These are phyloP conservation scores for Paramormyrops kingsleyae DNA, from an alignment of 2,113 vertebrate genomes.

Conservation along the genomic window DNA sequence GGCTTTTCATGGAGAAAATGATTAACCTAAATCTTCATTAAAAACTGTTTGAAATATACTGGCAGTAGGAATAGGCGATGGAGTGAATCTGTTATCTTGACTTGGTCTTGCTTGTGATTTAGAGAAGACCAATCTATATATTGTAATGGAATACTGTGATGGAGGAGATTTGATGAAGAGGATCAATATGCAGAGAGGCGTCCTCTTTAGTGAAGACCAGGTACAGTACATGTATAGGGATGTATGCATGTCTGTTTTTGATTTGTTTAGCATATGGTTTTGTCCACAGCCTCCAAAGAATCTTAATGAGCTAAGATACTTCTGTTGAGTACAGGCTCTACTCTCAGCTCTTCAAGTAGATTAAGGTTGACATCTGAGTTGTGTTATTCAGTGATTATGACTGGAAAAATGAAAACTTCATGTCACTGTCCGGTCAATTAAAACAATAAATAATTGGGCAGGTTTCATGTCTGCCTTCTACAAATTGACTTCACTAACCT, in stretches of 20 bases:
- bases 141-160: conserved; percentile 91
- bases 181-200: conserved; percentile 72
- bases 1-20: not conserved
- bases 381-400: not conserved
- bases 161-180: conserved; percentile 84
- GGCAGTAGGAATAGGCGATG: not conserved
- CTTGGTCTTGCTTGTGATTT: conserved; percentile 34
- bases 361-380: not conserved
- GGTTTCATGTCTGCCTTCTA: not conserved
- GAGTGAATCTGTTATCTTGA: conserved; percentile 6
- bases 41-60: not conserved
- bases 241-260: not conserved
- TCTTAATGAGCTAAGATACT: not conserved
- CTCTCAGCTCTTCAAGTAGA: not conserved
- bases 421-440: not conserved
- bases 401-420: not conserved
- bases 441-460: not conserved
- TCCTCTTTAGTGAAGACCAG: conserved; percentile 76
- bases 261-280: not conserved
- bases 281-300: not conserved
- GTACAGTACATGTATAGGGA: conserved; percentile 59
- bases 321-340: not conserved
- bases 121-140: conserved; percentile 74
- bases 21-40: not conserved
- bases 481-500: not conserved